phyloP scores from a whole-genome alignment of 2,888 invertebrate species.

The Tenthredo scrophulariae region DNA sequence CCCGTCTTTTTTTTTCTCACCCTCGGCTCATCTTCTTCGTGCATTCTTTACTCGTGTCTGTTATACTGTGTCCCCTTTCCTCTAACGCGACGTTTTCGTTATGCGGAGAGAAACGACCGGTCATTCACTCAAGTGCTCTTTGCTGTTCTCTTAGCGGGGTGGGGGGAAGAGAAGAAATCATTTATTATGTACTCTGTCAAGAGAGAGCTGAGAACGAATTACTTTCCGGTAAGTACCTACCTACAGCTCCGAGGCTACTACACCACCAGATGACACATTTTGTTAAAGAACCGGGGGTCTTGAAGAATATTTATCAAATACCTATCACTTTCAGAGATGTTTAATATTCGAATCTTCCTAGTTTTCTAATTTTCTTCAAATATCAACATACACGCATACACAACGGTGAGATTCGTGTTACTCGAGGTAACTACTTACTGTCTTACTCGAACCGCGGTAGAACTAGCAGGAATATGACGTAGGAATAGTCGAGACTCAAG shows the following conservation, averaged over 20 bases:
- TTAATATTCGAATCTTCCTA: too few species aligned
- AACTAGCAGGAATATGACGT: background rate
- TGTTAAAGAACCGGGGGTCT: background rate
- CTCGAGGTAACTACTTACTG: background rate
- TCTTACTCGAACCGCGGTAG: background rate
- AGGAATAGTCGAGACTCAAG: slow-evolving; percentile 22
- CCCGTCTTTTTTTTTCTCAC: background rate
- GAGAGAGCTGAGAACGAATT: slow-evolving; percentile 11
- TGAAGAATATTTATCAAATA: background rate
- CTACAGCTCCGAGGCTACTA: background rate
- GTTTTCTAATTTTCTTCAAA: background rate
- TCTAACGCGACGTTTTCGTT: slow-evolving; percentile 26
- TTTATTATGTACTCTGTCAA: slow-evolving; percentile 35
- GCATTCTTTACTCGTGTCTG: slow-evolving; percentile 17
- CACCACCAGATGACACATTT: background rate
- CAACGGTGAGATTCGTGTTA: background rate
- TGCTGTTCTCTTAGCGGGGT: background rate
- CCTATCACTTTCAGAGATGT: background rate
- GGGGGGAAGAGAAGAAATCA: background rate
- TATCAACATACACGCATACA: background rate
- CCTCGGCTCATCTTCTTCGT: slow-evolving; percentile 6
- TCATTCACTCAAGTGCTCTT: slow-evolving; percentile 39
- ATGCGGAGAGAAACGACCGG: slow-evolving; percentile 37
- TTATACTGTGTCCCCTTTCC: background rate
- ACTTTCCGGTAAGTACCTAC: slow-evolving; percentile 14